Evolutionary conservation across 1,140 invertebrate genomes (phyloP), one percentile per base, ranked within the genome.

Genomic region (Aporrectodea caliginosa): DNA sequence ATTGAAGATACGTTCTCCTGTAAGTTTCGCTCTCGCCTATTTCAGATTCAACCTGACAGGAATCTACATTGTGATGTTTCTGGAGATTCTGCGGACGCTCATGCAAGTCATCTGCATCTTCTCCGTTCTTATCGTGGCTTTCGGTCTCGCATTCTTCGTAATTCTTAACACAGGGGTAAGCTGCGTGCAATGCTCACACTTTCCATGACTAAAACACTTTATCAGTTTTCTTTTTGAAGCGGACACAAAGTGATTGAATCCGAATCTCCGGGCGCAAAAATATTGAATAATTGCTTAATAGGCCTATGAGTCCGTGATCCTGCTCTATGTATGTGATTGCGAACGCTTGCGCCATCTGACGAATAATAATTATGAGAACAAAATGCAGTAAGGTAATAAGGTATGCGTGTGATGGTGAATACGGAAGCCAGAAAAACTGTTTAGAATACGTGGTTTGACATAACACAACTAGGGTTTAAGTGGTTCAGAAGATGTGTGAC

Each of bases 41-140:
- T 33, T 1, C 78, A 88, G 87, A 81, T 87, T 87, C 81, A 86
- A 87, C 58, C 80, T 86, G 30, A 94, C 88, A 73, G 94, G 94
- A 76, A 94, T 95, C 79, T 96, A 95, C 86, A 93, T 96, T 6
- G 94, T 96, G 2, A 96, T 96, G 94, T 96, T 95, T 84, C 87
- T 95, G 80, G 94, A 95, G 88, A 95, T 96, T 43, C 86, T 95
- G 77, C 92, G 93, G 85, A 96, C 94, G 0, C 90, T 96, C 0
- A 92, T 96, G 14, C 93, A 94, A 90, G 94, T 95, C 1, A 87
- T 96, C 16, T 90, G 94, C 86, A 92, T 96, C 12, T 96, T 96
- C 86, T 95, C 93, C 1, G 94, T 95, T 81, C 90, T 96, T 30
- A 93, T 96, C 77, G 93, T 96, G 76, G 95, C 94, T 0, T 96